Percentiles rank a stretch among this genome's conserved stretches.
Evolutionary conservation across 64 coral and sea anemone species (phyloP).

Genomic region (Pachyseris speciosa): DNA sequence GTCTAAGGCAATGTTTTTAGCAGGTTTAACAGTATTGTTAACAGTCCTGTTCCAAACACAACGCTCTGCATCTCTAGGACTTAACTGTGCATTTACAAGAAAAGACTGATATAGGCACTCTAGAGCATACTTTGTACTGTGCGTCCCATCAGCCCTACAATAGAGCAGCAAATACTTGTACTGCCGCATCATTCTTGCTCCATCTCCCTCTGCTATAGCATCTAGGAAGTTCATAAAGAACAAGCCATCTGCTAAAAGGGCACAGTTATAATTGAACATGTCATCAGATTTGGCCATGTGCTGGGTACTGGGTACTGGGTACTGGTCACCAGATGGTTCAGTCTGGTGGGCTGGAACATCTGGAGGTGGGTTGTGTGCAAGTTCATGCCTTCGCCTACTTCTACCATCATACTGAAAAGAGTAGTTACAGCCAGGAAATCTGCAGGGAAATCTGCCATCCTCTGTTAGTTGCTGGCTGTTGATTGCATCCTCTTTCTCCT

Average conservation of each 20-base stretch:
- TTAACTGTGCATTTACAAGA: slow-evolving; percentile 7
- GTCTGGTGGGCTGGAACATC: not conserved
- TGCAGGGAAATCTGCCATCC: slow-evolving; percentile 72
- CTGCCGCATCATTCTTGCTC: slow-evolving; percentile 45
- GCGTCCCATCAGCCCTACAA: slow-evolving; percentile 29
- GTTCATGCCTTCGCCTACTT: slow-evolving; percentile 62
- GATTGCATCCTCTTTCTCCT: slow-evolving; percentile 50
- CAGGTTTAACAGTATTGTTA: slow-evolving; percentile 24
- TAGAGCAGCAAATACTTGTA: slow-evolving; percentile 62
- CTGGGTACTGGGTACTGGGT: not conserved
- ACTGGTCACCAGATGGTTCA: not conserved
- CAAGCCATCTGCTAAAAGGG: slow-evolving; percentile 57
- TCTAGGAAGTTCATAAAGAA: slow-evolving; percentile 66
- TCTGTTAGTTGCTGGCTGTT: slow-evolving; percentile 47
- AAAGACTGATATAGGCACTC: slow-evolving; percentile 63
- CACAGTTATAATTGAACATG: slow-evolving; percentile 59
- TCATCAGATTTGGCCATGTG: slow-evolving; percentile 35
- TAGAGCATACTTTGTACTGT: slow-evolving; percentile 67
- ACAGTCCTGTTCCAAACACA: slow-evolving; percentile 63
- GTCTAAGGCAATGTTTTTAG: slow-evolving; percentile 50
- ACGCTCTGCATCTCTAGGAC: slow-evolving; percentile 45
- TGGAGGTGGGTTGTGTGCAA: slow-evolving; percentile 60
- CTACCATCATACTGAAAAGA: slow-evolving; percentile 76
- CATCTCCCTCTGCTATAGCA: slow-evolving; percentile 59
- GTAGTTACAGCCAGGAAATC: slow-evolving; percentile 48